phyloP scores from a whole-genome alignment of 2,888 invertebrate species.

The Antheraea assamensis region DNA sequence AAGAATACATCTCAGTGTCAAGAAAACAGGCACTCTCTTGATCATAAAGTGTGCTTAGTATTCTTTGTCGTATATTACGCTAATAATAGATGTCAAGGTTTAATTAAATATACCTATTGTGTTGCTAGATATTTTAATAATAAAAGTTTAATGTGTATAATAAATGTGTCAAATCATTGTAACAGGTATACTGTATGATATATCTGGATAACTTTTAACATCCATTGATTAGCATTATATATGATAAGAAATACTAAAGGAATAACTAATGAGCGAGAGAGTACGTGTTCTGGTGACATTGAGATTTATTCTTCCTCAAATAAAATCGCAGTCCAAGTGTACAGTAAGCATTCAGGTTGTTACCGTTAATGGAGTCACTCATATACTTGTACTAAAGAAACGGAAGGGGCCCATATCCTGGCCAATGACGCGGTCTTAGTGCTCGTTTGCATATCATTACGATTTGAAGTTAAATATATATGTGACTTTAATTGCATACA shows the following conservation, averaged over 20 bases:
- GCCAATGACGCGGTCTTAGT: slow-evolving; percentile 33
- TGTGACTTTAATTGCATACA: slow-evolving; percentile 1
- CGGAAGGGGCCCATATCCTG: slow-evolving; percentile 77
- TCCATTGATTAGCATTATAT: background rate
- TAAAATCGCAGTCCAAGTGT: slow-evolving; percentile 34
- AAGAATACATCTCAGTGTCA: no score
- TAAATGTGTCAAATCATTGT: background rate
- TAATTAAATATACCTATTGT: no score
- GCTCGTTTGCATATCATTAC: slow-evolving; percentile 53
- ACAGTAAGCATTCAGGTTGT: slow-evolving; percentile 24
- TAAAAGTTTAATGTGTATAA: no score
- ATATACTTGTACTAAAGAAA: slow-evolving; percentile 49
- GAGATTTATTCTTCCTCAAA: slow-evolving; percentile 40
- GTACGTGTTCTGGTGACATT: slow-evolving; percentile 24
- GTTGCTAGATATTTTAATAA: no score
- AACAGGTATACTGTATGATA: background rate
- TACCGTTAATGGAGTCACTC: slow-evolving; percentile 61
- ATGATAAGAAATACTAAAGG: background rate
- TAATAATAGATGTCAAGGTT: no score
- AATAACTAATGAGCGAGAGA: background rate
- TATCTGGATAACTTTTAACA: background rate
- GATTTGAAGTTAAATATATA: slow-evolving; percentile 35
- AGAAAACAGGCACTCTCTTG: no score
- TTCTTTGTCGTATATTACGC: no score
- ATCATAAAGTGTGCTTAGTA: no score